Base-by-base conservation (phyloP, 2,888 invertebrate species). In the Antheraea assamensis region DNA sequence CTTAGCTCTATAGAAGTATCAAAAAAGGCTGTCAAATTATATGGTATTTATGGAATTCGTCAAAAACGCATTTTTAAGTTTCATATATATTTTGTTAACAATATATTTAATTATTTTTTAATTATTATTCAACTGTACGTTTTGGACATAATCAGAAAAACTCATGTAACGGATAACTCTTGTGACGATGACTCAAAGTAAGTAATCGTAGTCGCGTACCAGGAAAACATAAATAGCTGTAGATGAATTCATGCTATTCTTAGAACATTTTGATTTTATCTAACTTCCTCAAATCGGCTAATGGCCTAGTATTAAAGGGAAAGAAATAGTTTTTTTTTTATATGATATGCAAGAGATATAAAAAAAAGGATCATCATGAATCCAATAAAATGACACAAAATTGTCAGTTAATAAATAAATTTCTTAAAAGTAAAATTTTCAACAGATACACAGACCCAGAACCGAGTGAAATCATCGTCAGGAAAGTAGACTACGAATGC, bases 371-470 rank as follows among this genome's bases (percentile, higher is more conserved):
- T 1, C 10, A 8, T 42, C 1, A 3, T 42, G 10, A 42, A 3
- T 42, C n/a, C n/a, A n/a, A n/a, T 7, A 42, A 42, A 42, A 13
- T 42, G 42, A 42, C 8, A 10, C 42, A 13, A 13, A 42, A 13
- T 42, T 42, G 5, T 35, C 35, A 35, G 13, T 13, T 42, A 42
- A 42, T 42, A 42, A 42, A 42, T 42, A 8, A 42, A 10, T 42
- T 52, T 21, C 4, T 52, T 21, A 52, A 21, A 52, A 52, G 7
- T 58, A 24, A 58, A 24, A 66, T 31, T 10, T 21, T 35, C 21
- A 35, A 68, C 35, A 93, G 94, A 79, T 94, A 89, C 82, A 93
- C 93, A 61, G 94, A 94, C 76, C 94, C 94, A 35, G 94, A 94
- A 83, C 94, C 94, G 15, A 93, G 92, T 76, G 94, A 94, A 42